Conservation (phyloP, 2,888 invertebrate species). For the Euplexia lucipara region DNA sequence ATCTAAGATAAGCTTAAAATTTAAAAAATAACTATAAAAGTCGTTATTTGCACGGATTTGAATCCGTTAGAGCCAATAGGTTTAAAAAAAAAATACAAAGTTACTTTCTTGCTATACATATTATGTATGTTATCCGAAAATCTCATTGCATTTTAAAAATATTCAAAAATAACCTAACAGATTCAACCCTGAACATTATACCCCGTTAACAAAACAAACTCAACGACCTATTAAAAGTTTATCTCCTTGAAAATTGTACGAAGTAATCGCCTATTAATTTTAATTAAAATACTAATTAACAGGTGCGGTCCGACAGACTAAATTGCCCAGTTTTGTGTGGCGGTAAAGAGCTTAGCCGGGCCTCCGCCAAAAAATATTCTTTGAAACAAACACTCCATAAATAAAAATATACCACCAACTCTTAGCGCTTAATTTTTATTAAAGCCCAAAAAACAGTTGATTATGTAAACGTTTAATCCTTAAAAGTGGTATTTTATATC, state of each 20-base stretch:
- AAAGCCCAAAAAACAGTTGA: conserved; percentile 75
- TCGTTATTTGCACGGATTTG: too few species aligned
- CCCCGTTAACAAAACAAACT: conserved; percentile 59
- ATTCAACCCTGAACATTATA: conserved; percentile 42
- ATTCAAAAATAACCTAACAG: conserved; percentile 34
- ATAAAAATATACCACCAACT: conserved; percentile 78
- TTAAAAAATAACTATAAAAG: too few species aligned
- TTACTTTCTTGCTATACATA: too few species aligned
- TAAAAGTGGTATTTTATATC: conserved; percentile 60
- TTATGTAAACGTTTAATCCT: conserved; percentile 79
- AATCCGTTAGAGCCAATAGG: too few species aligned
- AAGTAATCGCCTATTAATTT: conserved; percentile 87
- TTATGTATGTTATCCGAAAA: too few species aligned
- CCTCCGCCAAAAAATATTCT: conserved; percentile 79
- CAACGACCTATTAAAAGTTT: conserved; percentile 69
- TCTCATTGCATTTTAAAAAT: neutral
- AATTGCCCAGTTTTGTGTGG: conserved; percentile 79
- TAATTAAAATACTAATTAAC: conserved; percentile 88
- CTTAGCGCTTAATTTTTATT: conserved; percentile 75
- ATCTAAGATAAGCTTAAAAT: too few species aligned
- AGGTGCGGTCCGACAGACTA: conserved; percentile 79
- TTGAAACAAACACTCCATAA: conserved; percentile 81
- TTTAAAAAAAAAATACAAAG: too few species aligned
- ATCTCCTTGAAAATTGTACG: conserved; percentile 76
- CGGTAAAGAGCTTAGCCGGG: conserved; percentile 80